These are phyloP conservation scores for Achroia grisella DNA, from an alignment of 1,140 invertebrate species.

Conservation along the genomic window DNA sequence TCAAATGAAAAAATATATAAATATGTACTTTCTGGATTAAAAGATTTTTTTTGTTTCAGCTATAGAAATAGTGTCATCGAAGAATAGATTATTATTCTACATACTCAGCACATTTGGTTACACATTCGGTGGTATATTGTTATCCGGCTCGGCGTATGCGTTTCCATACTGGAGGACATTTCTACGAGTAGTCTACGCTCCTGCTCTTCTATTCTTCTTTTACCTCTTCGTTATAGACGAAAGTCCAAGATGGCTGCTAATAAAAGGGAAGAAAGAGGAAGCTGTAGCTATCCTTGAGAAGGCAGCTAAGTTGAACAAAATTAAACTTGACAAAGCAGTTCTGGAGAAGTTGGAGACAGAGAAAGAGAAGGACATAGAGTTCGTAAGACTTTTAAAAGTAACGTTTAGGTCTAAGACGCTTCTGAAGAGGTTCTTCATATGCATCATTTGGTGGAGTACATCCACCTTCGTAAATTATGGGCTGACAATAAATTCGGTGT, in stretches of 20 bases:
- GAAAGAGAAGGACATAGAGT: constrained; percentile 15
- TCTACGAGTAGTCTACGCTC: constrained; percentile 40
- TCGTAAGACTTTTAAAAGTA: constrained; percentile 20
- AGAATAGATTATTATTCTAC: constrained; percentile 32
- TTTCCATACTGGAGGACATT: constrained; percentile 43
- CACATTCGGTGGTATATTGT: constrained; percentile 20
- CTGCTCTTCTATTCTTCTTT: constrained; percentile 34
- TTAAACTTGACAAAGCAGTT: constrained; percentile 25
- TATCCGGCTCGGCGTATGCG: constrained; percentile 28
- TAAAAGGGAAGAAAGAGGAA: constrained; percentile 61
- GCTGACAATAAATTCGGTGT: constrained; percentile 83
- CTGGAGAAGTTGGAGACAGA: constrained; percentile 35
- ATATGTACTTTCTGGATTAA: no score
- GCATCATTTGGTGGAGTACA: constrained; percentile 81
- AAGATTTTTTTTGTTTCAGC: constrained; percentile 35
- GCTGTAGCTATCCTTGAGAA: constrained; percentile 35
- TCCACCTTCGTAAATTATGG: constrained; percentile 86
- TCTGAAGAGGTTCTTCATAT: constrained; percentile 65
- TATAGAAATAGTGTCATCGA: constrained; percentile 40
- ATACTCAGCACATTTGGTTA: constrained; percentile 31
- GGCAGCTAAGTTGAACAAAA: constrained; percentile 41
- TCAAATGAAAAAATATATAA: no score
- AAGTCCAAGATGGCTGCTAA: constrained; percentile 78
- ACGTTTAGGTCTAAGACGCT: constrained; percentile 41
- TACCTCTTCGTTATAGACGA: constrained; percentile 48